A percentile compares a stretch with the other conserved stretches of the same genome.
Conservation (phyloP, 2,113 vertebrate species). For the Trematomus loennbergii region DNA sequence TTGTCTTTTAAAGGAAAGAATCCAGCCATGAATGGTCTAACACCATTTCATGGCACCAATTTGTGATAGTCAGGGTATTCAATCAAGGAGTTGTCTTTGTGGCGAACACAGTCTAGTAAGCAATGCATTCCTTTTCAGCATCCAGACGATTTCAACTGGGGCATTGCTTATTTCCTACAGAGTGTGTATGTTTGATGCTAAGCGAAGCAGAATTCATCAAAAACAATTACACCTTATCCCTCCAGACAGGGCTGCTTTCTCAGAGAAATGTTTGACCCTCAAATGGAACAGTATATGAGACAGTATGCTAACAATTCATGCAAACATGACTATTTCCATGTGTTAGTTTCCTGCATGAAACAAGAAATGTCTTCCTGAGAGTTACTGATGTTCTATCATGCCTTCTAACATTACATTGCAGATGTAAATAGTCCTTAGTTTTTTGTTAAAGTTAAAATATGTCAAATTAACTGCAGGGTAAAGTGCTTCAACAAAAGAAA, state of each 20-base stretch:
- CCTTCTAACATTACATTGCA: neutral
- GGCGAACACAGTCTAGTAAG: neutral
- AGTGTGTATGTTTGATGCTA: slow-evolving; percentile 34
- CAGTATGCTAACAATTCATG: neutral
- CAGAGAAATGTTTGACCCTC: slow-evolving; percentile 52
- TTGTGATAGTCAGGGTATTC: slow-evolving; percentile 34
- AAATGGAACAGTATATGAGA: slow-evolving; percentile 25
- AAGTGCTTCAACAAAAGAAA: neutral
- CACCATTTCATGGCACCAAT: slow-evolving; percentile 36
- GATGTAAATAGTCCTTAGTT: neutral
- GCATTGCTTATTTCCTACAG: slow-evolving; percentile 17
- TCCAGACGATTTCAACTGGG: slow-evolving; percentile 27
- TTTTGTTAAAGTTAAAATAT: neutral
- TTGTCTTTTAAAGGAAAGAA: slow-evolving; percentile 40
- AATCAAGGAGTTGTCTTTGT: slow-evolving; percentile 21
- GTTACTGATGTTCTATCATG: neutral
- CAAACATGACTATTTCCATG: slow-evolving; percentile 35
- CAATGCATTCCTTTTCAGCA: slow-evolving; percentile 3
- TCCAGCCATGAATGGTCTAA: slow-evolving; percentile 33
- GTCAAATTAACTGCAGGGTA: neutral
- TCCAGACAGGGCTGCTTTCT: slow-evolving; percentile 33
- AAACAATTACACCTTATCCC: slow-evolving; percentile 64
- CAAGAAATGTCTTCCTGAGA: neutral
- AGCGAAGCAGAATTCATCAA: slow-evolving; percentile 44
- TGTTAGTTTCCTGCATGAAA: neutral